Conservation (phyloP, 2,113 vertebrate genomes). For the Regulus satrapa region DNA sequence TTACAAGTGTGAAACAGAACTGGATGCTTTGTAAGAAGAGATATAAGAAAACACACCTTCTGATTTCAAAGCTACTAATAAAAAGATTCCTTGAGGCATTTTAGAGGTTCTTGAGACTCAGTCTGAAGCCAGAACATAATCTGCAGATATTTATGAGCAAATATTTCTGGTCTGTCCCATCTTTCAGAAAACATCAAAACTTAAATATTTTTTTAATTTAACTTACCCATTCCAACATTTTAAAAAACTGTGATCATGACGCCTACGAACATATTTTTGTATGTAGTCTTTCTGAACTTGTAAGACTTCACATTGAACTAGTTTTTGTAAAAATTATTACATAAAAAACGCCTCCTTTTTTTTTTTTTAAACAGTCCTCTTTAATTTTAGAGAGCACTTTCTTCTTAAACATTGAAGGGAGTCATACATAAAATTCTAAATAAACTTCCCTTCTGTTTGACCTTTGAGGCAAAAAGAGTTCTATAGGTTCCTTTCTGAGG, state of each 20-base stretch:
- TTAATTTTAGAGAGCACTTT: neutral
- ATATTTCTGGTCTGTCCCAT: neutral
- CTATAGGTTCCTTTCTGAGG: neutral
- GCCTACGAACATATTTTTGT: neutral
- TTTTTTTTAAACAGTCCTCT: neutral
- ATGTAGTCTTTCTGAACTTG: neutral
- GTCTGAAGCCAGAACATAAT: neutral
- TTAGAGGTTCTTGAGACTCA: neutral
- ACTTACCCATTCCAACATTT: rapidly evolving
- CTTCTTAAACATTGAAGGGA: neutral
- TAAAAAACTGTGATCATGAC: neutral
- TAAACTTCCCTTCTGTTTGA: neutral
- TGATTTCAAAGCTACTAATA: neutral
- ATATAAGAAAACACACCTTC: neutral
- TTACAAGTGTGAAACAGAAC: neutral
- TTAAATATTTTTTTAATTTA: neutral
- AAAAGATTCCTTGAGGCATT: neutral
- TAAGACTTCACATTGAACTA: neutral
- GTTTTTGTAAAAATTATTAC: neutral
- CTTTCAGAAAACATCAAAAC: neutral
- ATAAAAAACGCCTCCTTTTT: neutral
- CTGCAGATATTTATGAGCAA: neutral
- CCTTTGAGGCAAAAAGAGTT: neutral
- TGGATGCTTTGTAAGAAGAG: neutral
- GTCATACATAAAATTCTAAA: neutral